Evolutionary conservation across 2,797 vertebrate genomes (phyloP).

Genomic region (Pipistrellus pygmaeus): DNA sequence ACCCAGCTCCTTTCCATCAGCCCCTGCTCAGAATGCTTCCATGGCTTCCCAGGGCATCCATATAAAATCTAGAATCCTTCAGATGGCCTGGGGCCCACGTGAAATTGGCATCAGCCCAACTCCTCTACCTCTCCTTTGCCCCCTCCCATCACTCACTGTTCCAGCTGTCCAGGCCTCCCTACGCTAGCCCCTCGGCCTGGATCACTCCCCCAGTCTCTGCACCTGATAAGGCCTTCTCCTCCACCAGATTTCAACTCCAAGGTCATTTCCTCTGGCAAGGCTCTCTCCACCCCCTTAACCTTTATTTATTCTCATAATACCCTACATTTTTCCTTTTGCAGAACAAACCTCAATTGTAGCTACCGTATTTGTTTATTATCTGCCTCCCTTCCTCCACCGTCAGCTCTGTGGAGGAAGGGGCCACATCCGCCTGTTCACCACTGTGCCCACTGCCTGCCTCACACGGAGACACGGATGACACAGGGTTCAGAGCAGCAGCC

Average conservation of each 20-base stretch:
- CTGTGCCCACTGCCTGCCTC: background rate
- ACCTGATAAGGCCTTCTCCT: background rate
- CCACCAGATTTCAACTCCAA: background rate
- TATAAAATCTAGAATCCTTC: background rate
- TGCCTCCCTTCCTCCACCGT: background rate
- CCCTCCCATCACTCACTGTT: background rate
- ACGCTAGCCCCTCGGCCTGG: background rate
- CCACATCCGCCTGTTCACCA: background rate
- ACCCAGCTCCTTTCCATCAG: background rate
- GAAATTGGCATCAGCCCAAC: background rate
- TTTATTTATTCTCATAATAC: background rate
- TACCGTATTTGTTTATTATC: background rate
- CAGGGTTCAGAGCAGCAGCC: background rate
- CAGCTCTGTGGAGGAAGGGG: background rate
- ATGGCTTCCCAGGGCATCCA: background rate
- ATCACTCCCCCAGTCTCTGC: background rate
- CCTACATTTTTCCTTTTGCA: background rate
- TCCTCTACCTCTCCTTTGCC: background rate
- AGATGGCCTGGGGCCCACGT: fast-evolving
- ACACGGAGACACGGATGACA: background rate
- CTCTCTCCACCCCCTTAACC: background rate
- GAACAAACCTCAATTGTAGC: background rate
- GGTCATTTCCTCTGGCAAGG: background rate
- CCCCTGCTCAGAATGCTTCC: background rate
- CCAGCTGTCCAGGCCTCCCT: background rate